Base-by-base conservation (phyloP, 2,888 invertebrate species). In the Frankliniella fusca region DNA sequence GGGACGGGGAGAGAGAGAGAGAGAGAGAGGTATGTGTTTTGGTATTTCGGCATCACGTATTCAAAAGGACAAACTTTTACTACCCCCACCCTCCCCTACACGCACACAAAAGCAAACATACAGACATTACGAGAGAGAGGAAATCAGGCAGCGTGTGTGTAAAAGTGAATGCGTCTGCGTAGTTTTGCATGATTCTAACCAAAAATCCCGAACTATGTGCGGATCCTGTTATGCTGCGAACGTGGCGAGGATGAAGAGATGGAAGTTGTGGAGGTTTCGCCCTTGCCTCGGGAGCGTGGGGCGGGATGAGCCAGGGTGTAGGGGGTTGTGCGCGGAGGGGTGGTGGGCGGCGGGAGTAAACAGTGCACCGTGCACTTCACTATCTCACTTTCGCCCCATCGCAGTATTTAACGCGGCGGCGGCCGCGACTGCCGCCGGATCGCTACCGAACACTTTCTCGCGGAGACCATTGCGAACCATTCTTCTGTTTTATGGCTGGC, bases 321-420 rank as follows among this genome's bases (percentile, higher is more conserved):
- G 54, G 7, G 12, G 54, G 54, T 8, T 7, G 54, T 2, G 54
- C 54, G 15, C 12, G 20, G 5, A 15, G 18, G 12, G 23, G 12
- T 76, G 23, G 70, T 27, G 38, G 38, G 38, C 38, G 38, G 38
- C 20, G 38, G 38, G 38, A 5, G 38, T 38, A 38, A 5, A 27
- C 8, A 11, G 70, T 27, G 11, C 27, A 23, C 27, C 9, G 11
- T 2, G 27, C 38, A 38, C 23, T 12, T 9, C 70, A 27, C 70
- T 76, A 76, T 76, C 70, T 23, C 70, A 76, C 70, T 76, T 76
- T 76, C 70, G 12, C 70, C 70, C 70, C 27, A 76, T 76, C 27
- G 70, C 70, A 76, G 27, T 76, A 76, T 76, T 76, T 76, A 76
- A 76, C 70, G 70, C 27, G 38, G 61, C 7, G 61, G 61, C 20